These are phyloP conservation scores for Platorchestia sp. DNA, from an alignment of 1,140 invertebrate species.

Conservation along the genomic window DNA sequence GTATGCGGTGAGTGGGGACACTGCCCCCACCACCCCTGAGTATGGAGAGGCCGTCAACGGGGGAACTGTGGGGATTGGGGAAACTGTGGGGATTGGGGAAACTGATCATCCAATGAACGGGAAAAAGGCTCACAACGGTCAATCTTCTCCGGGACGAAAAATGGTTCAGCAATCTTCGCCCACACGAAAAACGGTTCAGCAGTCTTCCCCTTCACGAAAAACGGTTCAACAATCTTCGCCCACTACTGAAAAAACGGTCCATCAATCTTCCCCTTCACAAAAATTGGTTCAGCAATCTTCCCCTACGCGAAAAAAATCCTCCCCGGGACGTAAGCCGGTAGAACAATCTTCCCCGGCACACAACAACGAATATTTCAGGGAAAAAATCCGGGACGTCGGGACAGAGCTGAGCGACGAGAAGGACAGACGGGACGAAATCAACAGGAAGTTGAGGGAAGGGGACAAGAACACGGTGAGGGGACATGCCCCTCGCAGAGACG, in stretches of 20 bases:
- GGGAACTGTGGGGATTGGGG: no score
- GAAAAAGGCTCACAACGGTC: not conserved
- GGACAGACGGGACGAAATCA: constrained; percentile 38
- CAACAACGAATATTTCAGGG: not conserved
- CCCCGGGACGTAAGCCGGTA: not conserved
- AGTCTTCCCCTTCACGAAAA: not conserved
- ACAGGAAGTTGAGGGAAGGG: constrained; percentile 30
- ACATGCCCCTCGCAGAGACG: not conserved
- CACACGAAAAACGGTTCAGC: not conserved
- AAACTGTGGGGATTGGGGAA: not conserved
- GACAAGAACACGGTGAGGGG: constrained; percentile 2
- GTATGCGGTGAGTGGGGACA: not conserved
- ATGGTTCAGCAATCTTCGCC: not conserved
- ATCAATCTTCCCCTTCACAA: not conserved
- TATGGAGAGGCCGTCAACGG: not conserved
- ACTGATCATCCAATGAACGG: not conserved
- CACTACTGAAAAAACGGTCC: no score
- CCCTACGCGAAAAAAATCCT: no score
- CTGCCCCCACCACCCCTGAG: not conserved
- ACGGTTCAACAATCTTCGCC: not conserved
- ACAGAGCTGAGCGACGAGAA: not conserved
- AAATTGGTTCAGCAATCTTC: not conserved
- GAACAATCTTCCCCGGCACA: not conserved
- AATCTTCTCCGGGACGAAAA: not conserved
- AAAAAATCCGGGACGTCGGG: not conserved